Conservation (phyloP, 2,113 vertebrate species). For the Pelecanus crispus region DNA sequence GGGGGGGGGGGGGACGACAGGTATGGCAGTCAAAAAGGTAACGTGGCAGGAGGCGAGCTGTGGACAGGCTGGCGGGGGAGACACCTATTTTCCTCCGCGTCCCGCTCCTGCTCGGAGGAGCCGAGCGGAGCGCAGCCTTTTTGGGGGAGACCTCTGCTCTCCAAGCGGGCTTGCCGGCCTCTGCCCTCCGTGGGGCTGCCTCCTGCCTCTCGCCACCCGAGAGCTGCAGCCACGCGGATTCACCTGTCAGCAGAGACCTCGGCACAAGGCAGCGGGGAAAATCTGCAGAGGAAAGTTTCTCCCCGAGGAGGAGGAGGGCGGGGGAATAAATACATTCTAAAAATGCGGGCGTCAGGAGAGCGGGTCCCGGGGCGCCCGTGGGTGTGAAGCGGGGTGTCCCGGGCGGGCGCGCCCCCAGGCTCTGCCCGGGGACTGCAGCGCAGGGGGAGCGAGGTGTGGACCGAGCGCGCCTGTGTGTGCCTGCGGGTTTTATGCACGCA, state of each 20-base stretch:
- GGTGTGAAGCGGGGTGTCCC: background rate
- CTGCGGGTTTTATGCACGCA: background rate
- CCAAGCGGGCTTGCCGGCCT: too few relatives aligned
- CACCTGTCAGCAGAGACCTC: background rate
- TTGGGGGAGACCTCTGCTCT: background rate
- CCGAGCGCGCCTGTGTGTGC: accelerated
- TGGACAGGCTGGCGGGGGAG: background rate
- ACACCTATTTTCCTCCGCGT: background rate
- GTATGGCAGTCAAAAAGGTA: background rate
- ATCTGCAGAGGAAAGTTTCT: background rate
- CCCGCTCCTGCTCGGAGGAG: background rate
- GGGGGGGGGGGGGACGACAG: background rate
- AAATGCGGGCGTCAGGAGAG: background rate
- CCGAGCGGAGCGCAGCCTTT: accelerated
- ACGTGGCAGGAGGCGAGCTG: background rate
- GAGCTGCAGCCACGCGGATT: background rate
- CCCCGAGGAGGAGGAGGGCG: background rate
- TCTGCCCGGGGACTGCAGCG: background rate
- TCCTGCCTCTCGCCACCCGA: background rate
- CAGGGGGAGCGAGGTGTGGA: background rate
- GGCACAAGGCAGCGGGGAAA: background rate
- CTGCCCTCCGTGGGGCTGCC: background rate
- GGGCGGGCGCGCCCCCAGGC: background rate
- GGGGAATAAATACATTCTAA: background rate
- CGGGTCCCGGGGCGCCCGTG: background rate